phyloP scores from a whole-genome alignment of 2,797 vertebrate species.

The Amphiprion clarkii region DNA sequence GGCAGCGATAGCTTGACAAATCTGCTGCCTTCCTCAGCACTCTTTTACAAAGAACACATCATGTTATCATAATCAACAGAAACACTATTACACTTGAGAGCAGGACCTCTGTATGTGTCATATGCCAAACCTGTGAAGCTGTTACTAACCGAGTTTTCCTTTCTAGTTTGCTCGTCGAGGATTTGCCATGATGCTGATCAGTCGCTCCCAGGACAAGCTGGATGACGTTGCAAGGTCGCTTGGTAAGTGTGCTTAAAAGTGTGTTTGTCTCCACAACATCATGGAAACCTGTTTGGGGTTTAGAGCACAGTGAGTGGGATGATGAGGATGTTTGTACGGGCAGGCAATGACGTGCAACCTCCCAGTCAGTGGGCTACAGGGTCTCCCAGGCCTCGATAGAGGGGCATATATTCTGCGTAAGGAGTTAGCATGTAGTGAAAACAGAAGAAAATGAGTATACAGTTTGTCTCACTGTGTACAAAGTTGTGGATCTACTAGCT shows the following conservation, averaged over 20 bases:
- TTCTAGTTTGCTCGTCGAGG: slow-evolving; percentile 91
- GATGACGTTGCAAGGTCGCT: slow-evolving; percentile 91
- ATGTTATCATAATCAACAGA: not conserved
- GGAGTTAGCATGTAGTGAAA: not conserved
- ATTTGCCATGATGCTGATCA: slow-evolving; percentile 93
- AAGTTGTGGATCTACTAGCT: not conserved
- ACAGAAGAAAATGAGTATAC: not conserved
- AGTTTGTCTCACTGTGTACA: not conserved
- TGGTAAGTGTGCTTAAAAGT: slow-evolving; percentile 80
- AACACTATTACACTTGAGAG: not conserved
- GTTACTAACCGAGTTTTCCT: slow-evolving; percentile 18
- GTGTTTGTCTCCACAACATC: slow-evolving; percentile 34
- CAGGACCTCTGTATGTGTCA: not conserved
- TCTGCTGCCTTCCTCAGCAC: not conserved
- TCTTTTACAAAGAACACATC: not conserved
- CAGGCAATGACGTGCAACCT: slow-evolving; percentile 39
- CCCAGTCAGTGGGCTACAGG: slow-evolving; percentile 21
- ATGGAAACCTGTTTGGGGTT: slow-evolving; percentile 58
- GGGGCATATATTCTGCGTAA: not conserved
- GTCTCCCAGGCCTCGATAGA: slow-evolving; percentile 13
- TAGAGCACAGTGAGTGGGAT: slow-evolving; percentile 39
- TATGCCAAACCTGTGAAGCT: not conserved
- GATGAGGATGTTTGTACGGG: slow-evolving; percentile 51
- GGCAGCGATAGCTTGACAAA: not conserved
- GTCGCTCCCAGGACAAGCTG: slow-evolving; percentile 94